Evolutionary conservation across 2,797 vertebrate genomes (phyloP).

Genomic region (Enteromius thamalakanensis): DNA sequence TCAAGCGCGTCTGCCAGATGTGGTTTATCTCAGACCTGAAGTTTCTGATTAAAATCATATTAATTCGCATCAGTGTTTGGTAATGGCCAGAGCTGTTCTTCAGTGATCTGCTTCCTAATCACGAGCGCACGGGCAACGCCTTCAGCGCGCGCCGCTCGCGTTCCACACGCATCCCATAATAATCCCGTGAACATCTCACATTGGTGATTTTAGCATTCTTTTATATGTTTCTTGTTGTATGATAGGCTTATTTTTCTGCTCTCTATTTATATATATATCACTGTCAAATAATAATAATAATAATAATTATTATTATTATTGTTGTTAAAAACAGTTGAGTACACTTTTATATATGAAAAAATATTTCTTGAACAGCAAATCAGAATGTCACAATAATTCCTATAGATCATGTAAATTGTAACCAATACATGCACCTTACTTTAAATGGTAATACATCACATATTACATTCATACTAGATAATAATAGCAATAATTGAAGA

Average conservation of each 20-base stretch:
- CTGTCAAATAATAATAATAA: too few relatives aligned
- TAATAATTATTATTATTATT: too few relatives aligned
- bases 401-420: not conserved
- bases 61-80: not conserved
- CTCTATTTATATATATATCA: too few relatives aligned
- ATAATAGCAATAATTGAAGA: not conserved
- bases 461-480: not conserved
- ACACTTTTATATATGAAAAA: too few relatives aligned
- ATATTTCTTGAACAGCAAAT: too few relatives aligned
- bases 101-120: not conserved
- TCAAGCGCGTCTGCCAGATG: not conserved
- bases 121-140: constrained; percentile 71
- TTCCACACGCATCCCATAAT: constrained; percentile 14
- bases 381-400: too few relatives aligned
- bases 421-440: not conserved
- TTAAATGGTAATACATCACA: not conserved
- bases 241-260: too few relatives aligned
- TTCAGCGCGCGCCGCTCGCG: constrained; percentile 64
- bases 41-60: not conserved
- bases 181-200: too few relatives aligned
- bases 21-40: not conserved
- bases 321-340: too few relatives aligned
- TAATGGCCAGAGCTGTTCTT: not conserved
- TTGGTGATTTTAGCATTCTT: too few relatives aligned
- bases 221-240: too few relatives aligned